phyloP scores from a whole-genome alignment of 2,113 vertebrate species.

The Callorhinus ursinus region DNA sequence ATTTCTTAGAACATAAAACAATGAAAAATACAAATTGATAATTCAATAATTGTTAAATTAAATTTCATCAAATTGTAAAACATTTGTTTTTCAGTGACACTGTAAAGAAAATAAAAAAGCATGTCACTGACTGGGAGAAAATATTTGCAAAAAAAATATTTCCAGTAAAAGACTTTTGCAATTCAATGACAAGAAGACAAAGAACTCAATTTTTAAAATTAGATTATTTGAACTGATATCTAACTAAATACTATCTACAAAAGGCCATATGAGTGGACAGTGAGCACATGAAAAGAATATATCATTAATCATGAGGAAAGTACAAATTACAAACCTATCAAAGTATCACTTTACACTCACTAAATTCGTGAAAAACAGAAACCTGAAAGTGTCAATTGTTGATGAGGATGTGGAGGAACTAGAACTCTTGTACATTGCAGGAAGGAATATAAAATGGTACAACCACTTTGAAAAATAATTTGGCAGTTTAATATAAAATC shows the following conservation, averaged over 20 bases:
- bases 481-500: neutral
- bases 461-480: neutral
- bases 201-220: neutral
- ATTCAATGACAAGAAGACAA: neutral
- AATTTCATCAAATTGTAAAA: neutral
- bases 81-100: neutral
- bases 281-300: neutral
- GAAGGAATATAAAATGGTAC: neutral
- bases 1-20: neutral
- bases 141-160: neutral
- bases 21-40: neutral
- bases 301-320: neutral
- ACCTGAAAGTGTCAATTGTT: neutral
- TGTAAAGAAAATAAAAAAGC: neutral
- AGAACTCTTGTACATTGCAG: neutral
- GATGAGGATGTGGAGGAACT: neutral
- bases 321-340: neutral
- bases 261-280: neutral
- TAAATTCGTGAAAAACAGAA: neutral
- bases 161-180: neutral
- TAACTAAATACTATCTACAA: neutral
- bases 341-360: neutral
- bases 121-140: neutral
- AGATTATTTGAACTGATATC: neutral
- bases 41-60: neutral